Evolutionary conservation across 2,797 vertebrate genomes (phyloP).

Genomic region (Perdix hodgsoniae): DNA sequence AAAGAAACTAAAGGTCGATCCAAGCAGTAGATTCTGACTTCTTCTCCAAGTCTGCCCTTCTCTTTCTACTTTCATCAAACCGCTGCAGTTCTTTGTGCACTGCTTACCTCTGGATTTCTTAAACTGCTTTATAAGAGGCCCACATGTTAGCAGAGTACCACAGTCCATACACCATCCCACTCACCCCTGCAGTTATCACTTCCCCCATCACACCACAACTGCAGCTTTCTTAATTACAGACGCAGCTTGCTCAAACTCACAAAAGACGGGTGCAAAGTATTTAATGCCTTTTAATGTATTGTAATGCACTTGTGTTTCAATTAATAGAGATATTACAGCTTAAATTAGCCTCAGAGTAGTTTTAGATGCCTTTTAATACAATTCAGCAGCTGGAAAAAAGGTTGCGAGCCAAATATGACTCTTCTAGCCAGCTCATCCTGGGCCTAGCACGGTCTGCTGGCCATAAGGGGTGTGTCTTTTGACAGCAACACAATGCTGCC

Average conservation of each 20-base stretch:
- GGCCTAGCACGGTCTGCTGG: conserved; percentile 23
- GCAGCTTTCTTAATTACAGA: neutral
- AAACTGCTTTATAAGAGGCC: neutral
- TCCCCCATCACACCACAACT: neutral
- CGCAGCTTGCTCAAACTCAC: neutral
- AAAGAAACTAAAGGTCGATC: neutral
- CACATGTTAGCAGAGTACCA: neutral
- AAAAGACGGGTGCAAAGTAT: neutral
- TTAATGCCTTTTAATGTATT: neutral
- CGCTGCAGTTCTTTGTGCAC: neutral
- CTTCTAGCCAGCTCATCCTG: conserved; percentile 45
- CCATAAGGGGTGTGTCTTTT: neutral
- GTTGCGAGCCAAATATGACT: neutral
- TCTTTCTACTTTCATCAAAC: neutral
- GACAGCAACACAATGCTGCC: conserved; percentile 33
- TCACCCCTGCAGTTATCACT: rapidly evolving
- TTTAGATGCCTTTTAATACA: neutral
- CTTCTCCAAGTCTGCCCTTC: neutral
- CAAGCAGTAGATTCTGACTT: neutral
- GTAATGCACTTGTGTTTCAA: neutral
- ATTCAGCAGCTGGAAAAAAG: conserved; percentile 24
- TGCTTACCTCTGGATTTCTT: neutral
- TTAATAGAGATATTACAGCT: neutral
- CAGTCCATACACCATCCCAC: neutral
- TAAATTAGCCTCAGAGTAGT: conserved; percentile 1